These are phyloP conservation scores for Bradypodion pumilum DNA, from an alignment of 2,797 vertebrate species.

Conservation along the genomic window DNA sequence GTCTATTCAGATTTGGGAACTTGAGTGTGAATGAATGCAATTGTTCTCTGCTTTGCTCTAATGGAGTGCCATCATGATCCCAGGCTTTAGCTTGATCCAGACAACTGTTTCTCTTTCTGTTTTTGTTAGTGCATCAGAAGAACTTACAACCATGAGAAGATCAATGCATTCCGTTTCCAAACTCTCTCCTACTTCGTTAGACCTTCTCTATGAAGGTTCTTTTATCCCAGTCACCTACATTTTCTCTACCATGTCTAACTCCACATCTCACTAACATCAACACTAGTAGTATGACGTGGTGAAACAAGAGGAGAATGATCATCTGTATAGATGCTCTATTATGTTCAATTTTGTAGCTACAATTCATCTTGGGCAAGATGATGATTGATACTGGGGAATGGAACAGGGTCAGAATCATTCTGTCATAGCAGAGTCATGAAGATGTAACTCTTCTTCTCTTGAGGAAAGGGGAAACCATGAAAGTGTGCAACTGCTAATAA, in stretches of 20 bases:
- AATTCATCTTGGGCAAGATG: neutral
- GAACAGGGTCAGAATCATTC: neutral
- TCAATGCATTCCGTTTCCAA: neutral
- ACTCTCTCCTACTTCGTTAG: neutral
- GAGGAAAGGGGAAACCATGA: neutral
- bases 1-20: neutral
- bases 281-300: neutral
- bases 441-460: neutral
- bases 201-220: neutral
- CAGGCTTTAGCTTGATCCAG: neutral
- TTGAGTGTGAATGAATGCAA: neutral
- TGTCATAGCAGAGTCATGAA: neutral
- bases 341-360: neutral
- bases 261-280: neutral
- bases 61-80: neutral
- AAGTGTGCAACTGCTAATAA: neutral
- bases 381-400: neutral
- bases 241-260: neutral
- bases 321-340: neutral
- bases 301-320: neutral
- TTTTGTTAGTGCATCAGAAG: neutral
- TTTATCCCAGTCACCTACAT: too few relatives aligned
- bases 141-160: neutral
- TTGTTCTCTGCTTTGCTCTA: neutral
- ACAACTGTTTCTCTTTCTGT: neutral